These are phyloP conservation scores for Goniozus legneri DNA, from an alignment of 1,140 invertebrate genomes.

Conservation along the genomic window DNA sequence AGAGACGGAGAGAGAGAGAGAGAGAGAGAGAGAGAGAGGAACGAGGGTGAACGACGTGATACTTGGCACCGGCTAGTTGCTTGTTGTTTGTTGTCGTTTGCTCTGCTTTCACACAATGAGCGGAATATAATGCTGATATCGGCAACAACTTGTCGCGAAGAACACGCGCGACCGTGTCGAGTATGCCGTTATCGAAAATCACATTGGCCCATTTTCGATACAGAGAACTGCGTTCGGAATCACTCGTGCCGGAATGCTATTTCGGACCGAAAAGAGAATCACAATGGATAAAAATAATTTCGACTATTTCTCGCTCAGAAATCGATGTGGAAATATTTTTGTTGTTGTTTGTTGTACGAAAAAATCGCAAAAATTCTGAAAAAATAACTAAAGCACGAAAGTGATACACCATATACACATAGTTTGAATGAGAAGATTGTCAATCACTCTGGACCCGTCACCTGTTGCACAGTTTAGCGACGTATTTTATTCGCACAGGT, in stretches of 20 bases:
- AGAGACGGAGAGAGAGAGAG: constrained; percentile 9
- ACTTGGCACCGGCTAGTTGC: constrained; percentile 27
- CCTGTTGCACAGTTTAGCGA: constrained; percentile 48
- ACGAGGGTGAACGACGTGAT: no score
- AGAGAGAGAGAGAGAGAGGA: no score
- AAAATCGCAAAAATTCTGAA: no score
- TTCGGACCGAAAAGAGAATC: no score
- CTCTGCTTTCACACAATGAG: constrained; percentile 24
- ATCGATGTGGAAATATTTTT: constrained; percentile 10
- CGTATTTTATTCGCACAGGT: constrained; percentile 45
- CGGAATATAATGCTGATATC: constrained; percentile 21
- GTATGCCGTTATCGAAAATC: no score
- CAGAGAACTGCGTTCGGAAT: constrained; percentile 14
- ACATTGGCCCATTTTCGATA: constrained; percentile 17
- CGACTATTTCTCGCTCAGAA: constrained; percentile 8
- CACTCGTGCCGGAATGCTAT: no score
- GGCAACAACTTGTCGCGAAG: constrained; percentile 22
- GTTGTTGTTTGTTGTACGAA: no score
- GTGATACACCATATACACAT: no score
- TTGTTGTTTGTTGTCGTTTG: constrained; percentile 31
- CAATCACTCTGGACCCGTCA: constrained; percentile 39
- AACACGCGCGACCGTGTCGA: constrained; percentile 3
- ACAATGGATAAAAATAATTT: constrained; percentile 8
- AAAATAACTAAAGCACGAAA: no score
- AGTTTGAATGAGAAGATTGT: constrained; percentile 38